Evolutionary conservation across 2,888 invertebrate genomes (phyloP).

Genomic region (Tineola bisselliella): DNA sequence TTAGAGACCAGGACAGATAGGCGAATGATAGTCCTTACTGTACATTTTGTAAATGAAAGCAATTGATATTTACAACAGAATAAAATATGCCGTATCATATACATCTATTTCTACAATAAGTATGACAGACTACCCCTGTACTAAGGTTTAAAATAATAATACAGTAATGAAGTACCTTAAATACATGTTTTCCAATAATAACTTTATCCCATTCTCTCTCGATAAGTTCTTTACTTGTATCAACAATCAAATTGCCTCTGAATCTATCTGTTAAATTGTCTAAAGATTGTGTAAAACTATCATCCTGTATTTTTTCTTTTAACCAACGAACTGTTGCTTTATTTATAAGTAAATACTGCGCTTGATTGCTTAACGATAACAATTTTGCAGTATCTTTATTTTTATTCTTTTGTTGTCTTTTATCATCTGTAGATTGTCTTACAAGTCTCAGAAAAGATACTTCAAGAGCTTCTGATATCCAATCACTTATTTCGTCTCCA

Average conservation of each 20-base stretch:
- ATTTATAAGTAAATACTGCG: constrained; percentile 86
- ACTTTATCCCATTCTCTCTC: constrained; percentile 79
- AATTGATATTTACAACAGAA: too few species aligned
- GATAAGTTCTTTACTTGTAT: constrained; percentile 75
- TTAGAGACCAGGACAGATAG: too few species aligned
- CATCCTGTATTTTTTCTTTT: constrained; percentile 65
- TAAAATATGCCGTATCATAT: too few species aligned
- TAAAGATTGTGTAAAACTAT: constrained; percentile 54
- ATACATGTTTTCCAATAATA: constrained; percentile 71
- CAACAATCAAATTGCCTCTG: constrained; percentile 89
- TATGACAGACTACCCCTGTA: too few species aligned
- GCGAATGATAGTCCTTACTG: too few species aligned
- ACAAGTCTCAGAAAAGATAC: constrained; percentile 75
- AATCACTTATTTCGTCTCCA: constrained; percentile 80
- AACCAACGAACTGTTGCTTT: constrained; percentile 80
- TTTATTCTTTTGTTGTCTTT: constrained; percentile 40
- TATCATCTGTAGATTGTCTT: constrained; percentile 61
- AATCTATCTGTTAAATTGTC: constrained; percentile 80
- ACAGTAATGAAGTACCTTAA: constrained; percentile 64
- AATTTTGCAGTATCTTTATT: constrained; percentile 27
- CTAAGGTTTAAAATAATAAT: neutral
- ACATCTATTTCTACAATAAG: too few species aligned
- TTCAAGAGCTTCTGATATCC: constrained; percentile 81
- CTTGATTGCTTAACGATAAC: constrained; percentile 80
- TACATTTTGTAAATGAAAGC: too few species aligned